Percentiles rank a stretch among this genome's conserved stretches.
Conservation (phyloP, 2,888 invertebrate genomes). For the Busseola fusca region DNA sequence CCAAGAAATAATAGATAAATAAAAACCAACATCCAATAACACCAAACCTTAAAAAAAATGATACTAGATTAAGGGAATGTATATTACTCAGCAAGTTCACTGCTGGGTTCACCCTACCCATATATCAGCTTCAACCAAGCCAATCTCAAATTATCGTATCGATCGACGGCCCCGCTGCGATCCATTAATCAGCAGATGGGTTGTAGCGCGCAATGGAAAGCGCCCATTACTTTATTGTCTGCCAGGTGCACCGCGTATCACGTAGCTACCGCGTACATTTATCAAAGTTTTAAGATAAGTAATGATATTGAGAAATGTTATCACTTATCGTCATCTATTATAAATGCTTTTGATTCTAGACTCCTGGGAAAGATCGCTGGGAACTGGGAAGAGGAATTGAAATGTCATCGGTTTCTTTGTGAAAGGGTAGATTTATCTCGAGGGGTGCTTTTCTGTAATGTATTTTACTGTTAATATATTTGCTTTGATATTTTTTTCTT, state of each 20-base stretch:
- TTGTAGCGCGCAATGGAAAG: constrained; percentile 74
- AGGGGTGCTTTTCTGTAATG: constrained; percentile 1
- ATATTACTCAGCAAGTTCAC: constrained; percentile 55
- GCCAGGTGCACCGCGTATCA: constrained; percentile 70
- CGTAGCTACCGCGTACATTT: constrained; percentile 67
- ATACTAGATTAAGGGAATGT: constrained; percentile 49
- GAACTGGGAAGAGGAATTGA: constrained; percentile 21
- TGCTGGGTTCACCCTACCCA: constrained; percentile 49
- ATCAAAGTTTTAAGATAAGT: constrained; percentile 71
- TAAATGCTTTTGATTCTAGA: constrained; percentile 37
- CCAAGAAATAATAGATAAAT: background rate
- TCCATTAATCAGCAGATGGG: constrained; percentile 77
- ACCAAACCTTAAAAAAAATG: constrained; percentile 28
- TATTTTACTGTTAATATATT: background rate
- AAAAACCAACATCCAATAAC: background rate
- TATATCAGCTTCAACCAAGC: constrained; percentile 63
- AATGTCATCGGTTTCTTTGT: constrained; percentile 36
- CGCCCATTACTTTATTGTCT: constrained; percentile 79
- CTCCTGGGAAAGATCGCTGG: constrained; percentile 19
- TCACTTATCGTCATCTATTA: constrained; percentile 54
- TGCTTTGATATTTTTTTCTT: background rate
- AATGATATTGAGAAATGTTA: constrained; percentile 62
- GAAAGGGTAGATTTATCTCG: constrained; percentile 21
- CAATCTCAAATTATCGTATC: constrained; percentile 72
- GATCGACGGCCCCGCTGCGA: constrained; percentile 67